Evolutionary conservation across 2,888 invertebrate genomes (phyloP).

Genomic region (Pimpla rufipes): DNA sequence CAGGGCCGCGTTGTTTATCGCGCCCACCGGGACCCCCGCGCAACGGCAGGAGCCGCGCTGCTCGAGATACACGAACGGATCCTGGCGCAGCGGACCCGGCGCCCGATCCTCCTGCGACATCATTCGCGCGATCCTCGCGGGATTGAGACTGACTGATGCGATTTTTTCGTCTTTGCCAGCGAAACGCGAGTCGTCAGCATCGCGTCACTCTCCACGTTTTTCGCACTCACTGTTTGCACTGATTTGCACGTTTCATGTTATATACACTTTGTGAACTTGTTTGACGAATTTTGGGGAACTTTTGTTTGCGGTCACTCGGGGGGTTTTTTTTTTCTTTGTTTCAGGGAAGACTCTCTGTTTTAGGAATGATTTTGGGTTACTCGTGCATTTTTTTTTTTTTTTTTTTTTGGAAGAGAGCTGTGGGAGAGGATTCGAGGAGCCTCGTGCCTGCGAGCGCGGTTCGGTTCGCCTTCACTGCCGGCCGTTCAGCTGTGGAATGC

Average conservation of each 20-base stretch:
- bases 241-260: too few relatives aligned
- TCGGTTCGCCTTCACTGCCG: slow-evolving; percentile 80
- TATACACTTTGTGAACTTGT: too few relatives aligned
- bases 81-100: slow-evolving; percentile 58
- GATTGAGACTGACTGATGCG: neutral
- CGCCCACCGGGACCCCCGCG: neutral
- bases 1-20: neutral
- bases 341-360: too few relatives aligned
- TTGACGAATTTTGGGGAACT: too few relatives aligned
- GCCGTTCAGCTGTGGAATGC: slow-evolving; percentile 83
- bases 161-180: neutral
- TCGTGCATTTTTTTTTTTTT: neutral
- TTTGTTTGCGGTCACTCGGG: too few relatives aligned
- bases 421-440: slow-evolving; percentile 18
- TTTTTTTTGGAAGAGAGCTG: neutral
- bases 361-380: too few relatives aligned
- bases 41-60: slow-evolving; percentile 61
- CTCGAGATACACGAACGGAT: slow-evolving; percentile 61
- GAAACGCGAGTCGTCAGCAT: neutral
- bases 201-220: neutral
- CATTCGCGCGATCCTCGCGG: neutral
- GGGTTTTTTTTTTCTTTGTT: too few relatives aligned
- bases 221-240: too few relatives aligned
- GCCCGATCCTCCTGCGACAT: slow-evolving; percentile 63
- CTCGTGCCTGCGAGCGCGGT: slow-evolving; percentile 66